phyloP scores from a whole-genome alignment of 2,888 invertebrate species.

The Helobdella robusta region DNA sequence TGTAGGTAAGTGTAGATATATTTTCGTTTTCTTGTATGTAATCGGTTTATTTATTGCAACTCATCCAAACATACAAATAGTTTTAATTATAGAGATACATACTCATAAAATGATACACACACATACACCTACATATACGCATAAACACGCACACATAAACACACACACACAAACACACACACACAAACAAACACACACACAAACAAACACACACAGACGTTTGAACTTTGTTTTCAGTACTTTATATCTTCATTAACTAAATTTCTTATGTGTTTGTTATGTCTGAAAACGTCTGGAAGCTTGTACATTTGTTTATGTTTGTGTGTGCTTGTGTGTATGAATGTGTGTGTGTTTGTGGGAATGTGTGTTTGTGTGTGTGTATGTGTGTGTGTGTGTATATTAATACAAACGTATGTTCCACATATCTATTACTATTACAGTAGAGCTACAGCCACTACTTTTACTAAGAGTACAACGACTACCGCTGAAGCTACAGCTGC shows the following conservation, averaged over 20 bases:
- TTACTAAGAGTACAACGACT: neutral
- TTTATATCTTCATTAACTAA: neutral
- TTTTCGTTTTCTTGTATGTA: too few relatives aligned
- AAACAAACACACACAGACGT: too few relatives aligned
- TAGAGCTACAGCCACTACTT: neutral
- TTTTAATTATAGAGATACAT: too few relatives aligned
- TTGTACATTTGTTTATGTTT: too few relatives aligned
- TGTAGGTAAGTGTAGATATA: too few relatives aligned
- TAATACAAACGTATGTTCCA: neutral
- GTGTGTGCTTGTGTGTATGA: neutral
- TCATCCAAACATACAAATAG: too few relatives aligned
- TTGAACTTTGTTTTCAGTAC: neutral
- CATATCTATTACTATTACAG: neutral
- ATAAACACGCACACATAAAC: too few relatives aligned
- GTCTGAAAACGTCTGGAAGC: neutral
- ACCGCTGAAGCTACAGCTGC: neutral
- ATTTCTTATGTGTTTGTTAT: neutral
- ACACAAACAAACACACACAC: too few relatives aligned
- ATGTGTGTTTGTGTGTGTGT: neutral
- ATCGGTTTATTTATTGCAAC: too few relatives aligned
- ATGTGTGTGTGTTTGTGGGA: neutral
- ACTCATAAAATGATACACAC: too few relatives aligned
- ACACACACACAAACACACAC: too few relatives aligned
- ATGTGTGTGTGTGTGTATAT: neutral
- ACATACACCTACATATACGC: too few relatives aligned